Conservation (phyloP, 1,140 invertebrate species). For the Cotesia chilonis region DNA sequence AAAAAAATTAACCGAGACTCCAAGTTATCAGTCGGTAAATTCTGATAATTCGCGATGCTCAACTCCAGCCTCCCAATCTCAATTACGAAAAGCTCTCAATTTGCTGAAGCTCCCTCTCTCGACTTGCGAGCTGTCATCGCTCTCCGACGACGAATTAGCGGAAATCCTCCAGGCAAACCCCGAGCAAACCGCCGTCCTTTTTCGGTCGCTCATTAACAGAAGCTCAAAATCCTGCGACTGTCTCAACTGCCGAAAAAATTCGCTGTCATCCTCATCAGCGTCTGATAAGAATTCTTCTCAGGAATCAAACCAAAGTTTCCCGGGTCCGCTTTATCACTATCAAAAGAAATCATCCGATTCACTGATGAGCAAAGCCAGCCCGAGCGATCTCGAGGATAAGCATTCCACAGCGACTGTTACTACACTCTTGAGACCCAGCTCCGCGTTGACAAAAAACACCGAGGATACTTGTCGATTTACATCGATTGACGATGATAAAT, state of each 20-base stretch:
- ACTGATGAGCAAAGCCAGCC: no score
- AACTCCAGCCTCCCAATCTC: conserved; percentile 5
- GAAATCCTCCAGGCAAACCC: conserved; percentile 42
- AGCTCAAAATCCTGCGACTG: conserved; percentile 37
- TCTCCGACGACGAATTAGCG: conserved; percentile 35
- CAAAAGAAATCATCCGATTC: no score
- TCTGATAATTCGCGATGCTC: conserved; percentile 43
- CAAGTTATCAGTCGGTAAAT: conserved; percentile 42
- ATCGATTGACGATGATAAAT: neutral
- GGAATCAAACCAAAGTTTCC: no score
- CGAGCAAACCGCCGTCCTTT: conserved; percentile 38
- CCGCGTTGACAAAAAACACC: neutral
- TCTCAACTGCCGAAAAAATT: conserved; percentile 43
- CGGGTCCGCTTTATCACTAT: no score
- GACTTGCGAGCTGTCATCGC: conserved; percentile 38
- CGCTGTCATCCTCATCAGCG: conserved; percentile 39
- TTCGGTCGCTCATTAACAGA: conserved; percentile 29
- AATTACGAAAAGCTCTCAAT: conserved; percentile 32
- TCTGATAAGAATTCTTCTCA: conserved; percentile 40
- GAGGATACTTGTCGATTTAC: neutral
- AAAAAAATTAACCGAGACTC: conserved; percentile 28
- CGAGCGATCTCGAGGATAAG: no score
- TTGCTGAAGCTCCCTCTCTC: conserved; percentile 42
- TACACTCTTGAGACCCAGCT: neutral
- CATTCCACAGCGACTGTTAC: conserved; percentile 4